Base-by-base conservation (phyloP, 2,113 vertebrate genomes). In the Macquaria australasica region DNA sequence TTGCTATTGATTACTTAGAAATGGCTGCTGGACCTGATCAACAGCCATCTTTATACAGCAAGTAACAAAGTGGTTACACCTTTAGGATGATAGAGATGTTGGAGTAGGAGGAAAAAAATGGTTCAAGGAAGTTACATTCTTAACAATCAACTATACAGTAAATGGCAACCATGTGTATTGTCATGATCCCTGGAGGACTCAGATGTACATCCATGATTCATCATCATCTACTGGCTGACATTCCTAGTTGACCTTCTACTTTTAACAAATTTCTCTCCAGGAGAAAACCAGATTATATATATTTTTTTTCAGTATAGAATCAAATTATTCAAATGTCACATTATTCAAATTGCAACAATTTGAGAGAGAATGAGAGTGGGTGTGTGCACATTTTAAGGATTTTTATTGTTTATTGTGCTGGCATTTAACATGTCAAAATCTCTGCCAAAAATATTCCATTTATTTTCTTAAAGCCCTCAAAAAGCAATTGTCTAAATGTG, bases 1-100 rank as follows among this genome's bases (percentile, higher is more conserved):
- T 81, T 81, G 60, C 21, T 73, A 85, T 79, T 79, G 59, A 84
- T 60, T 59, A 70, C 8, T 55, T 58, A 53, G 12, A 75, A 81
- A 75, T 21, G 14, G 45, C 71, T 41, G 51, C 64, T 76, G 78
- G 37, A 84, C 74, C 70, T 74, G 37, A 70, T 70, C 73, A 71
- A n/a, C 73, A 58, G 10, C 56, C 53, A 50, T 67, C 25, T 64
- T 48, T 50, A 56, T 48, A 73, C 41, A 50, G 60, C 58, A 41
- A 75, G 53, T 59, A 81, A 87, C 51, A 62, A 50, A 50, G 66
- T 31, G 11, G 34, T 53, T 43, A 25, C 63, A 75, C 28, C 15
- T 78, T 23, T 14, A n/a, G 51, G 20, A 53, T 71, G 59, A 48
- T 21, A 14, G 55, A 69, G 56, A 23, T 59, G 70, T 39, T 14